phyloP scores from a whole-genome alignment of 2,797 vertebrate species.

The Bradypodion ventrale region DNA sequence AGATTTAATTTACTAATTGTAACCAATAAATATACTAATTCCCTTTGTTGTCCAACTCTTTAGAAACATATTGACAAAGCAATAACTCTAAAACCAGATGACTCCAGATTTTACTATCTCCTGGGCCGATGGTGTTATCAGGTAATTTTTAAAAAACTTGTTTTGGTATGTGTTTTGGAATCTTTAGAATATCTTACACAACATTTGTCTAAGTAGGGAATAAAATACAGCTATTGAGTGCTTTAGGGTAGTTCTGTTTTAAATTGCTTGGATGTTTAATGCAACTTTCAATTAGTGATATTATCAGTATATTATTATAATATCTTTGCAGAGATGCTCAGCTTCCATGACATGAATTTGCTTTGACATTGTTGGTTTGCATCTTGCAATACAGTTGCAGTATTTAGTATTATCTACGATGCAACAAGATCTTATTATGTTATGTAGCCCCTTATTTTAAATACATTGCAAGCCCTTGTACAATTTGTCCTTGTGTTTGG shows the following conservation, averaged over 20 bases:
- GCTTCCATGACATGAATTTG: background rate
- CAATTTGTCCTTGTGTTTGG: background rate
- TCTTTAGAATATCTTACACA: background rate
- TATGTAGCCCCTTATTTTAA: background rate
- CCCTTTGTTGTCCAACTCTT: slow-evolving; percentile 1
- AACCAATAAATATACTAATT: rapidly evolving
- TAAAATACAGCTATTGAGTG: background rate
- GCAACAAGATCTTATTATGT: background rate
- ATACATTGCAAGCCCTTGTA: background rate
- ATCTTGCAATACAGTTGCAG: background rate
- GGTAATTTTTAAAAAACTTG: slow-evolving; percentile 57
- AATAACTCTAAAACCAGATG: slow-evolving; percentile 76
- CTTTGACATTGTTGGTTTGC: background rate
- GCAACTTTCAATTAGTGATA: background rate
- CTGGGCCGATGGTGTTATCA: slow-evolving; percentile 82
- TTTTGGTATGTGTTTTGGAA: background rate
- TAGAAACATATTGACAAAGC: slow-evolving; percentile 81
- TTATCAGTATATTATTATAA: no score
- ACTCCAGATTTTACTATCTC: slow-evolving; percentile 77
- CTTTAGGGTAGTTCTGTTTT: background rate
- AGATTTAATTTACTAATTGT: rapidly evolving
- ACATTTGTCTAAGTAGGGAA: background rate
- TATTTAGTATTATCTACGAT: background rate
- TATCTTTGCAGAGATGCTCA: background rate
- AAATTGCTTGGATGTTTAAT: background rate